A percentile compares a stretch with the other conserved stretches of the same genome.
These are phyloP conservation scores for Ypsolopha scabrella DNA, from an alignment of 2,888 invertebrate genomes.

Conservation along the genomic window DNA sequence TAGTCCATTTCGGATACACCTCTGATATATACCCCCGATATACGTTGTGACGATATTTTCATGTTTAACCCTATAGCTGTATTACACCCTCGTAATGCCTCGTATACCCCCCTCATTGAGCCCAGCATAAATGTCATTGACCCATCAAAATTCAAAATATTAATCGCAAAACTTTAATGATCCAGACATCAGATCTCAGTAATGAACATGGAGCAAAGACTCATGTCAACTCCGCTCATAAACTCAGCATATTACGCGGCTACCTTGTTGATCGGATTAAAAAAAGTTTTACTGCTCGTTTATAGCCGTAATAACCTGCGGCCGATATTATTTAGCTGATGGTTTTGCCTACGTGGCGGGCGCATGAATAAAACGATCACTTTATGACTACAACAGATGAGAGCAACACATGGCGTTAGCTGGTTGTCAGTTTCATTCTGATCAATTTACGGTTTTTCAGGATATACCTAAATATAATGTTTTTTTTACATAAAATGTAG, in stretches of 20 bases:
- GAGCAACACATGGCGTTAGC: no score
- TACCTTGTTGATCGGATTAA: slow-evolving; percentile 7
- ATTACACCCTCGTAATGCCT: not conserved
- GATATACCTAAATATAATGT: no score
- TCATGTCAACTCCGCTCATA: slow-evolving; percentile 3
- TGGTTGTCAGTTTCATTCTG: no score
- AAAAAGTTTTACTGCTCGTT: slow-evolving; percentile 7
- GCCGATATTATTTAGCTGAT: slow-evolving; percentile 4
- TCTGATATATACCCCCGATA: no score
- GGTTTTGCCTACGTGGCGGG: slow-evolving; percentile 7
- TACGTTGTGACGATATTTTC: no score
- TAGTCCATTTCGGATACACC: no score
- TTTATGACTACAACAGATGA: not conserved
- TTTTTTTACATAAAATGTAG: no score
- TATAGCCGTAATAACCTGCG: slow-evolving; percentile 1
- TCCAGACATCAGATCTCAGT: not conserved
- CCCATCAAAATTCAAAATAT: not conserved
- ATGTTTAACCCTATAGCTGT: no score
- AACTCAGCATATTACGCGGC: slow-evolving; percentile 6
- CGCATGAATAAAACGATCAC: not conserved
- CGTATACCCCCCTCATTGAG: not conserved
- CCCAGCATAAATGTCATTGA: not conserved
- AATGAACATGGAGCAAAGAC: not conserved
- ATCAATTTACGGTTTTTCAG: no score
- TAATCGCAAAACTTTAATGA: not conserved